These are phyloP conservation scores for Pipa parva DNA, from an alignment of 2,113 vertebrate genomes.

Conservation along the genomic window DNA sequence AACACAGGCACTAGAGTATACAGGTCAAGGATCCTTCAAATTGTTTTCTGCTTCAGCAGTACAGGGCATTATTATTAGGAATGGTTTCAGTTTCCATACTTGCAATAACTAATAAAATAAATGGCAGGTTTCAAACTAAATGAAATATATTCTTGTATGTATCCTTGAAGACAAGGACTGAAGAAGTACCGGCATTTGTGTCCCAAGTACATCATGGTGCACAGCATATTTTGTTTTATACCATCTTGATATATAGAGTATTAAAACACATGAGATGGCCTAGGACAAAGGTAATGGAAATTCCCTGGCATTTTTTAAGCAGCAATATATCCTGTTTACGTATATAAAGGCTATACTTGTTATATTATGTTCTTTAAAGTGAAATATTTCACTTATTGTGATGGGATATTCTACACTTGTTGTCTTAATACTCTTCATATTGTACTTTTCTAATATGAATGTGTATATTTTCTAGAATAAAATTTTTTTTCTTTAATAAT, in stretches of 20 bases:
- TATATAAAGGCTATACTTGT: too few species aligned
- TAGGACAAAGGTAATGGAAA: too few species aligned
- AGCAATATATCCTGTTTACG: too few species aligned
- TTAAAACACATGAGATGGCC: too few species aligned
- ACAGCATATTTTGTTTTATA: not conserved
- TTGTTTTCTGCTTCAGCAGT: conserved; percentile 20
- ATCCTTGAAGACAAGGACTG: conserved; percentile 42
- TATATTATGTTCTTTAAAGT: too few species aligned
- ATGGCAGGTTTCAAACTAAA: conserved; percentile 21
- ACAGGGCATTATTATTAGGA: not conserved
- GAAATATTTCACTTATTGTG: too few species aligned
- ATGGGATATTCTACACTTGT: too few species aligned
- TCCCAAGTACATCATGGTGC: not conserved
- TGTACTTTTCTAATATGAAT: too few species aligned
- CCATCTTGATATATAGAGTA: not conserved
- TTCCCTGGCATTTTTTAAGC: too few species aligned
- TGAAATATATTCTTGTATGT: conserved; percentile 26
- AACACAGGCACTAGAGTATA: conserved; percentile 1
- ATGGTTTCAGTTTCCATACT: conserved; percentile 23
- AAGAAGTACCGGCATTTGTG: not conserved
- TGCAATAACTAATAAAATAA: conserved; percentile 22
- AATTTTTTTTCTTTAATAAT: too few species aligned
- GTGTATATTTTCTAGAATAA: too few species aligned
- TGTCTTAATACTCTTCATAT: too few species aligned
- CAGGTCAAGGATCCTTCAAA: conserved; percentile 38